phyloP scores from a whole-genome alignment of 2,113 vertebrate genomes.

The Chunga burmeisteri region DNA sequence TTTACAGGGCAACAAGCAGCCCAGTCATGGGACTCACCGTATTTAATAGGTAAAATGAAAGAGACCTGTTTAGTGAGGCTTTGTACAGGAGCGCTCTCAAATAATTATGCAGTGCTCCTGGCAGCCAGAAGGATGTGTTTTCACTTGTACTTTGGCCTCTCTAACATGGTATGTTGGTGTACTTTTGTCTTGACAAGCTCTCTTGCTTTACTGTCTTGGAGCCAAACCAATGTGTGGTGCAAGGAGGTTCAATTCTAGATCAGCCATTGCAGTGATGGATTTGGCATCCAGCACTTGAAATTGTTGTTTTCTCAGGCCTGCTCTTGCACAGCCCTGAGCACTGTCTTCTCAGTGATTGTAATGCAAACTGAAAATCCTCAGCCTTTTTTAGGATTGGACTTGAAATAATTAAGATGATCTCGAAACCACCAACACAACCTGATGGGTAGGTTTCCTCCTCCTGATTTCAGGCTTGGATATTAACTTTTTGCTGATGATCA shows the following conservation, averaged over 20 bases:
- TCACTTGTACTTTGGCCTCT: conserved; percentile 35
- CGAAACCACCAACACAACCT: neutral
- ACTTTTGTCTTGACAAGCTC: conserved; percentile 30
- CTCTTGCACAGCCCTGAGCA: conserved; percentile 13
- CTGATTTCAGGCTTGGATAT: neutral
- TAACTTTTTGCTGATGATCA: neutral
- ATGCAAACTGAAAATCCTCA: conserved; percentile 19
- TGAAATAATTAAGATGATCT: neutral
- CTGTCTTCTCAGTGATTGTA: neutral
- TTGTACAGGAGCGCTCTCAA: neutral
- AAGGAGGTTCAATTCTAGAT: conserved; percentile 5
- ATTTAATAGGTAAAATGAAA: neutral
- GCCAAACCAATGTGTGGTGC: neutral
- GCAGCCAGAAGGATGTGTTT: conserved; percentile 36
- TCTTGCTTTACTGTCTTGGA: neutral
- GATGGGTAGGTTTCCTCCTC: neutral
- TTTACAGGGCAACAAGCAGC: neutral
- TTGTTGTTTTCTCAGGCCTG: neutral
- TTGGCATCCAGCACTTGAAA: neutral
- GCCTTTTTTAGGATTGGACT: neutral
- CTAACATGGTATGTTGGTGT: neutral
- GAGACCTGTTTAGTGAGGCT: conserved; percentile 3
- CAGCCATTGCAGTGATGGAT: neutral
- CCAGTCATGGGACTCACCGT: neutral
- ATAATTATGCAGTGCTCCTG: neutral